Percentiles rank a stretch among this genome's conserved stretches.
These are phyloP conservation scores for Tricholaema leucomelas DNA, from an alignment of 2,113 vertebrate genomes.

Conservation along the genomic window DNA sequence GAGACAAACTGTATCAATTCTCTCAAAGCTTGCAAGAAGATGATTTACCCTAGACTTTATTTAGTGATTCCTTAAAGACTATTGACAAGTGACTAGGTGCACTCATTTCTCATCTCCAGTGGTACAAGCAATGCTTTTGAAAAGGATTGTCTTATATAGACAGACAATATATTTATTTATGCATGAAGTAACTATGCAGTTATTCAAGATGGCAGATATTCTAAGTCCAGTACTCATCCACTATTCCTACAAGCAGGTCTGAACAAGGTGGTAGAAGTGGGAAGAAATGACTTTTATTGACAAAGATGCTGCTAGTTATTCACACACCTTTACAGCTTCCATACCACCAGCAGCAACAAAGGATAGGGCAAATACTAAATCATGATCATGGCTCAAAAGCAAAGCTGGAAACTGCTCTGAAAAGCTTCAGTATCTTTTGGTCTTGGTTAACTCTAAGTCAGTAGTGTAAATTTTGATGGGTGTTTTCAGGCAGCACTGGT, in stretches of 20 bases:
- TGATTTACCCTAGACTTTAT: background rate
- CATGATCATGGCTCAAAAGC: background rate
- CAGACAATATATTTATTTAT: background rate
- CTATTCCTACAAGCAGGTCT: background rate
- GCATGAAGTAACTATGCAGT: background rate
- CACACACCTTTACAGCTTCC: background rate
- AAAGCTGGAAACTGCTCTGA: background rate
- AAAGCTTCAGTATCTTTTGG: background rate
- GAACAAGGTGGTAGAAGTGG: background rate
- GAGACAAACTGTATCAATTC: background rate
- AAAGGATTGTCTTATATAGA: background rate
- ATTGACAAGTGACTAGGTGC: background rate
- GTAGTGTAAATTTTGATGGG: background rate
- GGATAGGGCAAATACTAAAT: background rate
- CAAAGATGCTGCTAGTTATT: background rate
- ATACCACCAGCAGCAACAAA: rapidly evolving
- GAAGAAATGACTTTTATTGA: background rate
- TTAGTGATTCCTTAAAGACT: background rate
- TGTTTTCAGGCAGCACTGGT: background rate
- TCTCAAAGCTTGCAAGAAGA: background rate
- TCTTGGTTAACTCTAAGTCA: background rate
- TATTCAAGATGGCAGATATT: background rate
- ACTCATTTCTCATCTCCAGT: background rate
- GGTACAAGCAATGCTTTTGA: background rate
- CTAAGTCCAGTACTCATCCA: background rate